Base-by-base conservation (phyloP, 2,113 vertebrate genomes). In the Tachycineta bicolor region DNA sequence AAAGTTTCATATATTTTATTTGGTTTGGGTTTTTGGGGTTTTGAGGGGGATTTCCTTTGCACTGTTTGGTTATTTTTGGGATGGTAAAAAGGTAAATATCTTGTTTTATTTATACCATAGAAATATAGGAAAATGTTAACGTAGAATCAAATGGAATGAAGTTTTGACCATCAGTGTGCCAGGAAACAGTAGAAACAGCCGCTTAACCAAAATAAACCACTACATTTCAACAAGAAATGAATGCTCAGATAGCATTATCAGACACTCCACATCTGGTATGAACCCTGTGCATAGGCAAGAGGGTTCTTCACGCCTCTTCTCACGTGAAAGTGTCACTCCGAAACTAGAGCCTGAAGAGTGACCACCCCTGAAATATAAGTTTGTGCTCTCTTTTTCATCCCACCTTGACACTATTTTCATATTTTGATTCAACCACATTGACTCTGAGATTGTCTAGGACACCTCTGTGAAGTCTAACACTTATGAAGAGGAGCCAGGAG, bases 1-100 rank as follows among this genome's bases (percentile, higher is more conserved):
- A 16, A 24, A 3, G 1, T 34, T 50, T 37, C 21, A 39, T 6
- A 18, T 56, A 41, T 41, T 77, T 52, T 24, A 5, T 52, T 50
- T 65, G 10, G 3, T n/a, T 75, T 23, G 6, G 2, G 6, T 0
- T 34, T 52, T 74, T 9, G 3, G 4, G 15, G 13, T 20, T 52
- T 67, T n/a, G 5, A 65, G 13, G 33, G 4, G 20, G 16, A 13
- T 21, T 73, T 74, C 31, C 75, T 59, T 37, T 37, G 12, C 24
- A 37, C 6, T 20, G 9, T 60, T 75, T 29, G 5, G 5, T 49
- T 69, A 62, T 34, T 67, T 85, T 85, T 79, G 15, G 28, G 62
- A 81, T 59, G 24, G 12, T 2, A 78, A 81, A 91, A 80, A 37
- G 3, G 2, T 34, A 63, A 33, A n/a, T 12, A 41, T 20, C 24